phyloP scores from a whole-genome alignment of 2,888 invertebrate genomes.

The Orchesella flavescens region DNA sequence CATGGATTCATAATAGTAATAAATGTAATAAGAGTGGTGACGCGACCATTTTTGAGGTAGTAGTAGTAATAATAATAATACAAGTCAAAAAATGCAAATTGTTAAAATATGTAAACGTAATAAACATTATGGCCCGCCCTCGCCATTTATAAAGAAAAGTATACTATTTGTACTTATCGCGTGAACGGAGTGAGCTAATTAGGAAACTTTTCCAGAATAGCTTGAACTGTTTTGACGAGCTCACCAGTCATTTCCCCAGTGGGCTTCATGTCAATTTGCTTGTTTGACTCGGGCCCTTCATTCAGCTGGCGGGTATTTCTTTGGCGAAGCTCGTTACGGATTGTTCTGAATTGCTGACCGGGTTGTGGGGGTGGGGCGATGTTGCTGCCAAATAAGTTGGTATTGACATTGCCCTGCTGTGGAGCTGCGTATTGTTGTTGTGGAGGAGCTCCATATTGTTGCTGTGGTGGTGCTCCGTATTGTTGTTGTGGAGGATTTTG shows the following conservation, averaged over 20 bases:
- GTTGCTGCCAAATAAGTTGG: too few species aligned
- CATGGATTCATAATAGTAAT: background rate
- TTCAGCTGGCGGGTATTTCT: too few species aligned
- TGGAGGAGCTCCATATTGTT: conserved; percentile 21
- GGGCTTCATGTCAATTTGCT: background rate
- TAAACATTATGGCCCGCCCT: background rate
- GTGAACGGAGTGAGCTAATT: conserved; percentile 5
- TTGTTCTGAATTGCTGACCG: too few species aligned
- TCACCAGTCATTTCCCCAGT: conserved; percentile 13
- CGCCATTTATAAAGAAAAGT: background rate
- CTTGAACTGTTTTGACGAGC: conserved; percentile 43
- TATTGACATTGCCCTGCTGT: too few species aligned
- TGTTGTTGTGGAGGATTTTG: background rate
- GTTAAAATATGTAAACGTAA: too few species aligned
- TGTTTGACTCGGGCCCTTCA: conserved; percentile 16
- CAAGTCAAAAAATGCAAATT: too few species aligned
- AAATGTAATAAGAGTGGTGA: too few species aligned
- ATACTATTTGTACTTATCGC: conserved; percentile 31
- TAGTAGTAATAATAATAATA: too few species aligned
- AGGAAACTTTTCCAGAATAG: conserved; percentile 39
- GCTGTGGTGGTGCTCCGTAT: conserved; percentile 21
- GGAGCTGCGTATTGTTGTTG: background rate
- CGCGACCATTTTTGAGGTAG: background rate
- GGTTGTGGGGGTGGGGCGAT: too few species aligned
- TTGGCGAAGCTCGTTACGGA: conserved; percentile 7